Conservation (phyloP, 2,888 invertebrate species). For the Phyllotreta cruciferae region DNA sequence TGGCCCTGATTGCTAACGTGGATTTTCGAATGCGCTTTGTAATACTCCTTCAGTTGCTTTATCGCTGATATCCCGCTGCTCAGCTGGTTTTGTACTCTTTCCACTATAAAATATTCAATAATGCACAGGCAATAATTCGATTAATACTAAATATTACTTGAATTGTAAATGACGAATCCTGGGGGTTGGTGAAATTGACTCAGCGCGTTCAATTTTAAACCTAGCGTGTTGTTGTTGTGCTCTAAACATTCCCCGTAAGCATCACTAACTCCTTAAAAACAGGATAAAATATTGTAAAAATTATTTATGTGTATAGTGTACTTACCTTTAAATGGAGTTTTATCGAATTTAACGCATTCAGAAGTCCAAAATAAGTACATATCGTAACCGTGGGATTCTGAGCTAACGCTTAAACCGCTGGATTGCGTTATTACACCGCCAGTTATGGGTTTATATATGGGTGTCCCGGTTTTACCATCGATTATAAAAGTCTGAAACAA, state of each 20-base stretch:
- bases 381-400: slow-evolving; percentile 73
- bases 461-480: slow-evolving; percentile 69
- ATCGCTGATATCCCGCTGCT: slow-evolving; percentile 50
- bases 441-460: slow-evolving; percentile 66
- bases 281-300: neutral
- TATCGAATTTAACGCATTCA: slow-evolving; percentile 63
- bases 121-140: neutral
- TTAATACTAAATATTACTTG: slow-evolving; percentile 61
- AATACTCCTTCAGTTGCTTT: slow-evolving; percentile 53
- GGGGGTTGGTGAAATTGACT: slow-evolving; percentile 72
- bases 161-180: slow-evolving; percentile 76
- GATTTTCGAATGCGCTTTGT: slow-evolving; percentile 52
- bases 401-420: slow-evolving; percentile 66
- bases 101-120: slow-evolving; percentile 42
- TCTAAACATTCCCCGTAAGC: slow-evolving; percentile 45
- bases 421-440: slow-evolving; percentile 69
- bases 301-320: neutral
- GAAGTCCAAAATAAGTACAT: slow-evolving; percentile 80
- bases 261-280: slow-evolving; percentile 22
- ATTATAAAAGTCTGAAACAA: slow-evolving; percentile 63
- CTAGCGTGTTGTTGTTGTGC: slow-evolving; percentile 73
- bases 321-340: slow-evolving; percentile 36
- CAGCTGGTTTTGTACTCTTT: slow-evolving; percentile 50
- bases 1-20: slow-evolving; percentile 41
- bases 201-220: slow-evolving; percentile 71